Evolutionary conservation across 2,113 vertebrate species (phyloP), one percentile per base, ranked within the genome.

Genomic region (Microcebus murinus): DNA sequence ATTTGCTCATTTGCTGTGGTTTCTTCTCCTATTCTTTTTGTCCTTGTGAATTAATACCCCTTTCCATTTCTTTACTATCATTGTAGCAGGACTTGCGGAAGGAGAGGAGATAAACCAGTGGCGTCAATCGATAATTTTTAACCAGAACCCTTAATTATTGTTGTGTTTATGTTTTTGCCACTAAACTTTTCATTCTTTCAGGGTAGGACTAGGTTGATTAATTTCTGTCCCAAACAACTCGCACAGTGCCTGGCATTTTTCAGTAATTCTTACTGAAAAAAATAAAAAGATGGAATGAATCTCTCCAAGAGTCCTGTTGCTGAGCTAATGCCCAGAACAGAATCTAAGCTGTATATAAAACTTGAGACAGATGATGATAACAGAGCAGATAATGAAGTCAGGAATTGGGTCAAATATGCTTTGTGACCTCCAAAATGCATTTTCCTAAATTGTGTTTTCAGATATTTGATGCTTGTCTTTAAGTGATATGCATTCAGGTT

Each of bases 381-480:
- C 34, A 91, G 29, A 76, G 57, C 29, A 94, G 42, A 87, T 89
- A 80, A 86, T 31, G 73, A 39, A 73, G 42, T 84, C 68, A 94
- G 63, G 55, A 96, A 92, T 67, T 77, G 76, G 67, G 76, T 77
- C 83, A 79, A 14, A 87, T 61, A 42, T 59, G n/a, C 48, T 87
- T 84, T 76, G n/a, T 42, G 76, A 39, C 55, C 48, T 90, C 9
- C 81, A 79, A 89, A 94, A 87, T 55, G 34, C 15, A 23, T 76
- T 92, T 97, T 87, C 76, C 94, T 90, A 84, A 92, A 50, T 57
- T 84, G 52, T 55, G 5, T 67, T 90, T 89, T 81, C 65, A 95
- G 74, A 73, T 70, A 90, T 71, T 10, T 45, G 70, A 45, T 92
- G 59, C 34, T 84, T 74, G 9, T 63, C 20, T 91, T 77, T 95